A percentile compares a stretch with the other conserved stretches of the same genome.
phyloP scores from a whole-genome alignment of 2,797 vertebrate species.

The Chloroceryle inda region DNA sequence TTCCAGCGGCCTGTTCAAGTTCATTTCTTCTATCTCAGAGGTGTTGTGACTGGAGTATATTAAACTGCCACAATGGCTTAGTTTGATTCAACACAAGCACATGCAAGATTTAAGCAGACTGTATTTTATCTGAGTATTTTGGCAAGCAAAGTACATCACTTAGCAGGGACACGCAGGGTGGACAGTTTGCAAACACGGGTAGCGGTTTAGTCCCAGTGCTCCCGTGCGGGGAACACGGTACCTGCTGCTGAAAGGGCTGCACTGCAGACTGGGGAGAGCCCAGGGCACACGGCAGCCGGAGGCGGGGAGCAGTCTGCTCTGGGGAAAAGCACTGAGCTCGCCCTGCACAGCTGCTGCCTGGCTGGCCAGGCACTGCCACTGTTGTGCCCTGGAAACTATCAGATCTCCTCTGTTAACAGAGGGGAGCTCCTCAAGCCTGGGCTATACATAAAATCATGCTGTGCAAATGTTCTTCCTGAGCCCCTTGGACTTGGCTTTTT shows the following conservation, averaged over 20 bases:
- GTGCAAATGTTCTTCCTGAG: neutral
- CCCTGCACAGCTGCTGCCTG: neutral
- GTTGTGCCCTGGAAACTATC: neutral
- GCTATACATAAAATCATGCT: rapidly evolving
- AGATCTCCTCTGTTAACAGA: neutral
- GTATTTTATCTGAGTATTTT: neutral
- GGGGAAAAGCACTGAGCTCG: neutral
- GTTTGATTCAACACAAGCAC: neutral
- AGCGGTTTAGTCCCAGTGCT: neutral
- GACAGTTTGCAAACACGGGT: constrained; percentile 32
- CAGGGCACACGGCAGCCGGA: neutral
- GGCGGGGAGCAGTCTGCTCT: neutral
- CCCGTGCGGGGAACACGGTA: neutral
- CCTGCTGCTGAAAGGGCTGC: neutral
- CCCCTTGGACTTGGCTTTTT: neutral
- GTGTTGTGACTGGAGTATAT: neutral
- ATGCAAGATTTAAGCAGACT: constrained; percentile 52
- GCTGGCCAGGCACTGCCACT: neutral
- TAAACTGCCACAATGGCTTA: constrained; percentile 40
- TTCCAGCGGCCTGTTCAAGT: neutral
- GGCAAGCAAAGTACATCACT: constrained; percentile 24
- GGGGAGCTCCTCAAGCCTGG: neutral
- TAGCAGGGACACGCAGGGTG: neutral
- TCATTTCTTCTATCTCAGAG: neutral
- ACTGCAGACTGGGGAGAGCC: neutral